Base-by-base conservation (phyloP, 1,140 invertebrate species). In the Drosophila ironensis region DNA sequence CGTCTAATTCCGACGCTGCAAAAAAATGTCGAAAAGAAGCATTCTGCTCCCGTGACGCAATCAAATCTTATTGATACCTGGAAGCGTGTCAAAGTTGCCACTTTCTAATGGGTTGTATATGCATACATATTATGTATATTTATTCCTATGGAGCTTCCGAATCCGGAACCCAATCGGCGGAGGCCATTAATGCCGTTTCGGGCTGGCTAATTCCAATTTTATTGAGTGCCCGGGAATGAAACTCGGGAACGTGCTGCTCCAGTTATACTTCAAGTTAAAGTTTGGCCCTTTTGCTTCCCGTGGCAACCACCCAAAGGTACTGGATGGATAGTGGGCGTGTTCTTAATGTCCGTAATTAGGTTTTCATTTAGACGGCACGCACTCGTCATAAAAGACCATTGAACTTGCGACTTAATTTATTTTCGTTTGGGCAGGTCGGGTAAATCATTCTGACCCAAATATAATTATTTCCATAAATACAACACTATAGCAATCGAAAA, bases 11-110 rank as follows among this genome's bases (percentile, higher is more conserved):
- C 52, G 70, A 7, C 30, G 30, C 7, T 70, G 57, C 44, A 22
- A 20, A 14, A 1, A 51, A 45, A 11, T n/a, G n/a, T n/a, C n/a
- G n/a, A 6, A 42, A 44, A 37, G 22, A 19, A 46, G 46, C 52
- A 44, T 28, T 72, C 72, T 54, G 9, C 17, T 82, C 56, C 73
- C 73, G 57, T 77, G 78, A 37, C 46, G 24, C 46, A 38, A 42
- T 38, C 67, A 84, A 84, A 82, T 86, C 74, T 57, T 64, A 84
- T 69, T 69, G 78, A 82, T 80, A 69, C 80, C 59, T 71, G 64
- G 70, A 70, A 82, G 54, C 78, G 78, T 86, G 78, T 84, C 78
- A 82, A 84, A 69, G 33, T 33, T 64, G 69, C 40, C 75, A 74
- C 69, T 60, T 67, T 19, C 48, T 20, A 28, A 37, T 28, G 37